Conservation (phyloP, 1,140 invertebrate species). For the Neotoxoptera formosana region DNA sequence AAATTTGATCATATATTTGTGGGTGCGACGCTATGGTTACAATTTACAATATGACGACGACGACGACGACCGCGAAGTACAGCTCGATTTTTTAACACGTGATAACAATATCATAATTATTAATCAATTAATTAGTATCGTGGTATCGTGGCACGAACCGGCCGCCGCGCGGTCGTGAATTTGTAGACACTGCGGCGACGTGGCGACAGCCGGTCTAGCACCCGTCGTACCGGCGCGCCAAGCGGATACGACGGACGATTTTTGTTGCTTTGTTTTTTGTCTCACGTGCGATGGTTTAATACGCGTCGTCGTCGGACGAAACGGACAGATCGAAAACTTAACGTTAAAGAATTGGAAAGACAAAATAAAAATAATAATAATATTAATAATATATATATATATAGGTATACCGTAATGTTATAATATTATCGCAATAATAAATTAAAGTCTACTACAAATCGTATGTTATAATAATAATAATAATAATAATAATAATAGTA, state of each 20-base stretch:
- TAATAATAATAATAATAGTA: neutral
- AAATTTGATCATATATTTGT: neutral
- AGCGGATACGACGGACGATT: neutral
- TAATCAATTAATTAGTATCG: too few species aligned
- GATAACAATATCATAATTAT: neutral
- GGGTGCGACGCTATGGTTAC: neutral
- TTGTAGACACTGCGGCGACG: neutral
- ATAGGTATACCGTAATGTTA: neutral
- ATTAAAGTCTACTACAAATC: neutral
- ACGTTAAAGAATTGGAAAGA: neutral
- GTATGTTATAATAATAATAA: too few species aligned
- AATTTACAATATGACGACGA: neutral
- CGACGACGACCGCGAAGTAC: too few species aligned
- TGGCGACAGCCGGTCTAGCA: too few species aligned
- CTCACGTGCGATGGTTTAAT: too few species aligned
- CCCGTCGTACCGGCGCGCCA: too few species aligned
- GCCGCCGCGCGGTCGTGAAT: neutral
- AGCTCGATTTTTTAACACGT: neutral
- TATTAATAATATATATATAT: neutral
- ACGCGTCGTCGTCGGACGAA: neutral
- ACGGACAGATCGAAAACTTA: neutral
- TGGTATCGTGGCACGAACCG: neutral
- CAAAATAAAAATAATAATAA: neutral
- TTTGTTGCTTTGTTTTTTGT: too few species aligned
- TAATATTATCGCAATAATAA: neutral